Base-by-base conservation (phyloP, 2,888 invertebrate genomes). In the Chymomyza procnemis region DNA sequence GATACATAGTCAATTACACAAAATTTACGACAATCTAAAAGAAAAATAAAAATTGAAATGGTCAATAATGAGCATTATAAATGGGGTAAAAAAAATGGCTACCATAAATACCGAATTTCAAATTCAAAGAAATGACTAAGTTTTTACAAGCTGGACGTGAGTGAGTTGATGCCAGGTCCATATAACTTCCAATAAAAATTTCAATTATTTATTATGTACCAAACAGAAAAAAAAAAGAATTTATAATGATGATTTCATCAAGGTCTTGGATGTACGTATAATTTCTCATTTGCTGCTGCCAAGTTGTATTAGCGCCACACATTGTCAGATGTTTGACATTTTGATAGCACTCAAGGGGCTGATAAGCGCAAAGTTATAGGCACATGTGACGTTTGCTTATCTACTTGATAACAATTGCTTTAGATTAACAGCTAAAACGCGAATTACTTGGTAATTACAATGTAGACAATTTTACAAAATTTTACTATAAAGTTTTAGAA, bases 341-440 rank as follows among this genome's bases (percentile, higher is more conserved):
- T 67, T 70, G 64, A 73, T 76, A 66, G 56, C 47, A 48, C 50
- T 46, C 26, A 56, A 72, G 66, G 57, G 46, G 1, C 54, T 12
- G 60, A 65, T 58, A 69, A 61, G 64, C 50, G 46, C 12, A n/a
- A 22, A 61, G 14, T 41, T 19, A 34, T 52, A 26, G 67, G 73
- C 75, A 75, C 76, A 71, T 76, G 75, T 62, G 73, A 55, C 16
- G 55, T 34, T 16, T 1, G 6, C 12, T 22, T 64, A 75, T 75
- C 75, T 75, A 66, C 71, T 75, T 76, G 21, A 22, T 14, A 55
- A 14, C 12, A 21, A 21, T 59, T 47, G 41, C 6, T 8, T 3
- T 9, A 64, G 67, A 73, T 76, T 73, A 76, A 46, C 22, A 50
- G 71, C 9, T 19, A 56, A 14, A 46, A 63, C 69, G 61, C 60